phyloP scores from a whole-genome alignment of 2,888 invertebrate species.

The Torymus aiolomorphi region DNA sequence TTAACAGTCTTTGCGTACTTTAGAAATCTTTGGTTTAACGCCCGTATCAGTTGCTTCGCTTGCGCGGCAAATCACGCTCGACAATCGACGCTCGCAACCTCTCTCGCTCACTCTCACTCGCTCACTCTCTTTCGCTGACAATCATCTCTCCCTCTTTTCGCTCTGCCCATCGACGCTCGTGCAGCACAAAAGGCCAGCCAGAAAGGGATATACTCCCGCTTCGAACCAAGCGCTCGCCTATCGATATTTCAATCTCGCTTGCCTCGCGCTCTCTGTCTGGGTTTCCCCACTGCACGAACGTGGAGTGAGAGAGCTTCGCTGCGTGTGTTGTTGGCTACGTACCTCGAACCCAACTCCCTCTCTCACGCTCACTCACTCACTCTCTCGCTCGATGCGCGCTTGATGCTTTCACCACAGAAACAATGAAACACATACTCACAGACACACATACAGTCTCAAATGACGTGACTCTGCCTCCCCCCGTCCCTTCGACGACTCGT shows the following conservation, averaged over 20 bases:
- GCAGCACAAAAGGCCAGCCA: conserved; percentile 31
- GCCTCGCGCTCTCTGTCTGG: conserved; percentile 12
- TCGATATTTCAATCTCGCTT: conserved; percentile 31
- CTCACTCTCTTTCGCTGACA: background rate
- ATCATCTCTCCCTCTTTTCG: background rate
- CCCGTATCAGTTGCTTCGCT: conserved; percentile 13
- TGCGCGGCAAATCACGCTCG: background rate
- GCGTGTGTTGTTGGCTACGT: no score
- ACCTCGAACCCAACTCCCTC: no score
- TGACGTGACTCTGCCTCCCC: background rate
- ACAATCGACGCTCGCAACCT: conserved; percentile 17
- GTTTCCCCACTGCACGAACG: background rate
- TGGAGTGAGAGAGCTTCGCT: no score
- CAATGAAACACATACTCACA: conserved; percentile 23
- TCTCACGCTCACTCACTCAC: conserved; percentile 5
- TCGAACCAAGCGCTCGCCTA: conserved; percentile 6
- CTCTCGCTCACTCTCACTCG: background rate
- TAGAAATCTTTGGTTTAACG: conserved; percentile 59
- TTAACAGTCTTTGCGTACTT: conserved; percentile 68
- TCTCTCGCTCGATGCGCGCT: conserved; percentile 4
- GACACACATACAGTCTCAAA: background rate
- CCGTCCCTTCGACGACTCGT: conserved; percentile 10
- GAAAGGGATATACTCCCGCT: conserved; percentile 2
- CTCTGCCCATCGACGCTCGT: background rate
- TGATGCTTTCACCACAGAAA: conserved; percentile 35